These are phyloP conservation scores for Caenorhabditis doughertyi DNA, from an alignment of 2,888 invertebrate species.

Conservation along the genomic window DNA sequence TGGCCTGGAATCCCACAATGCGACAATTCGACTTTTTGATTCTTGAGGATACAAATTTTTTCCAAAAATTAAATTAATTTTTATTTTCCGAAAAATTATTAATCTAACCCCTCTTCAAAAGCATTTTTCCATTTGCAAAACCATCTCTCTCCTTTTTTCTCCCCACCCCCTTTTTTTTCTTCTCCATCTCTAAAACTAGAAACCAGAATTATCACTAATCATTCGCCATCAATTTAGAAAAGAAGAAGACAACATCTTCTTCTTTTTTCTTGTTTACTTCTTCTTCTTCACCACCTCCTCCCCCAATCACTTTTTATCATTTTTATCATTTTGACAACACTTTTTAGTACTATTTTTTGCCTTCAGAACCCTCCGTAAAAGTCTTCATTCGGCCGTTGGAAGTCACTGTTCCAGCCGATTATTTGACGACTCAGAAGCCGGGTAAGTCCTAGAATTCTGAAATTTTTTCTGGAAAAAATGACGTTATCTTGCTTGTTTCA, in stretches of 20 bases:
- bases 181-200: slow-evolving; percentile 13
- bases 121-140: too few species aligned
- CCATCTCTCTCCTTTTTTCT: neutral
- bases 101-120: too few species aligned
- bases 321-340: neutral
- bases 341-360: neutral
- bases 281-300: neutral
- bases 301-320: slow-evolving; percentile 4
- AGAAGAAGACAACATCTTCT: slow-evolving; percentile 5
- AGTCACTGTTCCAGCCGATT: slow-evolving; percentile 69
- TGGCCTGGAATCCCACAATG: too few species aligned
- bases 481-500: neutral
- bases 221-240: slow-evolving; percentile 37
- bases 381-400: slow-evolving; percentile 72
- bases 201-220: slow-evolving; percentile 63
- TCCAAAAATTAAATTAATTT: too few species aligned
- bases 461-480: neutral
- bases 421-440: slow-evolving; percentile 48
- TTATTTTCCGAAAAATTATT: too few species aligned
- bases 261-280: slow-evolving; percentile 31
- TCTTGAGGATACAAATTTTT: too few species aligned
- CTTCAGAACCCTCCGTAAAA: slow-evolving; percentile 60
- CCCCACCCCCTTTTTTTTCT: neutral
- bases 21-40: too few species aligned
- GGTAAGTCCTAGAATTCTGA: slow-evolving; percentile 2